Percentiles rank a stretch among this genome's conserved stretches.
phyloP scores from a whole-genome alignment of 2,113 vertebrate species.

The Scomber japonicus region DNA sequence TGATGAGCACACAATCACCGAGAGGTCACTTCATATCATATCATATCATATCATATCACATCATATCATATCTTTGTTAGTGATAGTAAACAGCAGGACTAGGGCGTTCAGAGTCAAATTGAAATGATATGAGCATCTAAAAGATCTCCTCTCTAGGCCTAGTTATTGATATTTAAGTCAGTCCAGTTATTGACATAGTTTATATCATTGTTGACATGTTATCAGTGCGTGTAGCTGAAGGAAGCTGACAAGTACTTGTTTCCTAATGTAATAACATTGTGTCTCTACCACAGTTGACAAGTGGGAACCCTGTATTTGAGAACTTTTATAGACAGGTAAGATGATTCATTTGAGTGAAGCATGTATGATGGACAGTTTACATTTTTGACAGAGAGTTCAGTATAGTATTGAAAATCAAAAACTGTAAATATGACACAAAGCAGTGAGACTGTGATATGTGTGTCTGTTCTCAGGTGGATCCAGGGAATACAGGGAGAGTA shows the following conservation, averaged over 20 bases:
- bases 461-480: constrained; percentile 89
- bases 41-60: background rate
- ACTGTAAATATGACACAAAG: background rate
- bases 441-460: background rate
- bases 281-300: constrained; percentile 85
- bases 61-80: background rate
- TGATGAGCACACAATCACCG: background rate
- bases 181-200: too few relatives aligned
- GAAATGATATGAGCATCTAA: background rate
- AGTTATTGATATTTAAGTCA: background rate
- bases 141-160: background rate
- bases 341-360: background rate
- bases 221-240: background rate
- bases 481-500: constrained; percentile 91
- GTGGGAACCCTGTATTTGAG: constrained; percentile 94
- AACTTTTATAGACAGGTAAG: constrained; percentile 95
- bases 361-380: too few relatives aligned
- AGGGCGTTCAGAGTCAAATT: background rate
- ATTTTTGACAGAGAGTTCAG: background rate
- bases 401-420: background rate
- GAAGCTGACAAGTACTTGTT: background rate
- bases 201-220: background rate
- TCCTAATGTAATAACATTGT: constrained; percentile 8
- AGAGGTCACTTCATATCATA: background rate
- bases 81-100: background rate